phyloP scores from a whole-genome alignment of 2,113 vertebrate species.

The Hucho hucho region DNA sequence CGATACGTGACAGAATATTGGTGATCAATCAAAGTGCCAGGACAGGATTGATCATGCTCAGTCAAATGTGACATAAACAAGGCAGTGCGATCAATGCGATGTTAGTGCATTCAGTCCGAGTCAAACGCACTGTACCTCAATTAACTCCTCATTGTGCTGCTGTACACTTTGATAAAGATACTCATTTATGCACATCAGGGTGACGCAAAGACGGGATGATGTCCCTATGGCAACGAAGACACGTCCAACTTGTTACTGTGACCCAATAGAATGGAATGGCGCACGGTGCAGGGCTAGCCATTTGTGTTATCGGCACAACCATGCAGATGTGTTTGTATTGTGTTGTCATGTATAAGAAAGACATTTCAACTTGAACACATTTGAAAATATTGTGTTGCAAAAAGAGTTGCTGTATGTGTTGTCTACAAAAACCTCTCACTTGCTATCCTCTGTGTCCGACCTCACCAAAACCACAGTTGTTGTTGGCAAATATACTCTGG shows the following conservation, averaged over 20 bases:
- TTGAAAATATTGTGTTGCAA: no score
- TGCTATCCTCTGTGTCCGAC: background rate
- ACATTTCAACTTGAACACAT: no score
- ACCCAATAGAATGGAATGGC: background rate
- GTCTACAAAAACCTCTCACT: background rate
- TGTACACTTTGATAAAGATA: conserved; percentile 58
- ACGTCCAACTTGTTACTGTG: background rate
- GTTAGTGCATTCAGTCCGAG: conserved; percentile 52
- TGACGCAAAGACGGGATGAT: conserved; percentile 29
- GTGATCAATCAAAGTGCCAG: conserved; percentile 74
- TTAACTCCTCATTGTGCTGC: conserved; percentile 56
- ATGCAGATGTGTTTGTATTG: no score
- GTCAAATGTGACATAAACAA: conserved; percentile 77
- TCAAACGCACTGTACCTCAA: conserved; percentile 71
- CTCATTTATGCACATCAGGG: conserved; percentile 48
- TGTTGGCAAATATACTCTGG: background rate
- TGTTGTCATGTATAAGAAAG: no score
- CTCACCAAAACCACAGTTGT: background rate
- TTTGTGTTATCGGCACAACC: background rate
- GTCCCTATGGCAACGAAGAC: background rate
- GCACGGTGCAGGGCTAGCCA: background rate
- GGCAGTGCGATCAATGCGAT: conserved; percentile 54
- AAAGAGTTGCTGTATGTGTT: no score
- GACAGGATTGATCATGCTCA: conserved; percentile 71
- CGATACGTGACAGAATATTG: conserved; percentile 67